These are phyloP conservation scores for Ceyx melanurus DNA, from an alignment of 2,113 vertebrate genomes.

Conservation along the genomic window DNA sequence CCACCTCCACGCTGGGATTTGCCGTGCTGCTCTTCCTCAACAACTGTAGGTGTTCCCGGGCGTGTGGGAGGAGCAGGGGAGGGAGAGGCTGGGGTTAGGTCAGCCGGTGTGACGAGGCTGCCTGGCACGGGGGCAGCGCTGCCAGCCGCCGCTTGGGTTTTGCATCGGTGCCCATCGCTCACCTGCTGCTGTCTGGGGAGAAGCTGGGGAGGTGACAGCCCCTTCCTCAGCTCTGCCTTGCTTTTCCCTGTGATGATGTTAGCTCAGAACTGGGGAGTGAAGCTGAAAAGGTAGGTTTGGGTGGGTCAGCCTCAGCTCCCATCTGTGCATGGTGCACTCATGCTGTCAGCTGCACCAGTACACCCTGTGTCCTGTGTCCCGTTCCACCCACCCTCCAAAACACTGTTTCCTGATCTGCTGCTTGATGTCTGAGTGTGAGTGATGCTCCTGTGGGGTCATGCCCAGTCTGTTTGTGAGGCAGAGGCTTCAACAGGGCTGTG, in stretches of 20 bases:
- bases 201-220: not conserved
- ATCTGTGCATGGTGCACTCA: rapidly evolving
- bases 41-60: conserved; percentile 86
- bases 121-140: rapidly evolving
- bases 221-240: not conserved
- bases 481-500: not conserved
- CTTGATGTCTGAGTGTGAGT: not conserved
- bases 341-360: not conserved
- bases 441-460: not conserved
- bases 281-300: rapidly evolving
- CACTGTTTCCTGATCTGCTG: not conserved
- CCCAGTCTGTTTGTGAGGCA: rapidly evolving
- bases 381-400: rapidly evolving
- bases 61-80: not conserved
- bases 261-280: not conserved
- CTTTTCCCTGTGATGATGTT: not conserved
- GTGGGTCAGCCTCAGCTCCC: not conserved
- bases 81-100: not conserved
- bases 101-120: not conserved
- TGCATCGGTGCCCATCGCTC: rapidly evolving
- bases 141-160: not conserved
- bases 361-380: not conserved
- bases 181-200: not conserved
- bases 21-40: conserved; percentile 96
- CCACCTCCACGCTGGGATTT: conserved; percentile 90